Base-by-base conservation (phyloP, 35 echinoderm and acorn worm genomes). In the Eucidaris tribuloides region DNA sequence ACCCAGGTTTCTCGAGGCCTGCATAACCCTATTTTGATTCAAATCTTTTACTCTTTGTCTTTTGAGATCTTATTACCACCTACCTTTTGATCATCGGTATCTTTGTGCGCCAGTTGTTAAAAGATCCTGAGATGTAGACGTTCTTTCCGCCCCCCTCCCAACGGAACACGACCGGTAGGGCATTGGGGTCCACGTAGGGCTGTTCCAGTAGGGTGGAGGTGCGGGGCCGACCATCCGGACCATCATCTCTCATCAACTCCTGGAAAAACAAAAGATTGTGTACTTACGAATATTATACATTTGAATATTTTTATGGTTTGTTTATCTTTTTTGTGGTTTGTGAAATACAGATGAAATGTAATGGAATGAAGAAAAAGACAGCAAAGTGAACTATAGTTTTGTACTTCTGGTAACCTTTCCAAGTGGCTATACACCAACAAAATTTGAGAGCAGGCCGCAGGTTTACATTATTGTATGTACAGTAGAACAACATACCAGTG, bases 11-110 rank as follows among this genome's bases (percentile, higher is more conserved):
- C n/a, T n/a, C n/a, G n/a, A n/a, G n/a, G n/a, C n/a, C 3, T 14
- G 70, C 18, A 6, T 35, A 35, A 40, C 4, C 13, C 44, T 7
- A 7, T 76, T 7, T 76, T 7, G 18, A 40, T 18, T 23, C 14
- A 33, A 19, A 5, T 18, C 14, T 4, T 76, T n/a, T n/a, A n/a
- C n/a, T n/a, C n/a, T n/a, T n/a, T n/a, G n/a, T n/a, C n/a, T n/a
- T n/a, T n/a, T 13, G 18, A 18, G 7, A n/a, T n/a, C n/a, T n/a
- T 45, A 41, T 60, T 30, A 34, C 9, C 36, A 37, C 55, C 45
- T 83, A 92, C 94, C 94, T 97, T 80, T 97, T 97, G 33, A 60
- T 89, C 81, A 97, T 92, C 24, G 94, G 94, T 68, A 97, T 97
- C 78, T 91, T 97, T 33, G 77, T 50, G 19, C 81, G 46, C 94